phyloP scores from a whole-genome alignment of 64 coral and sea anemone genomes.

The Actinia equina region DNA sequence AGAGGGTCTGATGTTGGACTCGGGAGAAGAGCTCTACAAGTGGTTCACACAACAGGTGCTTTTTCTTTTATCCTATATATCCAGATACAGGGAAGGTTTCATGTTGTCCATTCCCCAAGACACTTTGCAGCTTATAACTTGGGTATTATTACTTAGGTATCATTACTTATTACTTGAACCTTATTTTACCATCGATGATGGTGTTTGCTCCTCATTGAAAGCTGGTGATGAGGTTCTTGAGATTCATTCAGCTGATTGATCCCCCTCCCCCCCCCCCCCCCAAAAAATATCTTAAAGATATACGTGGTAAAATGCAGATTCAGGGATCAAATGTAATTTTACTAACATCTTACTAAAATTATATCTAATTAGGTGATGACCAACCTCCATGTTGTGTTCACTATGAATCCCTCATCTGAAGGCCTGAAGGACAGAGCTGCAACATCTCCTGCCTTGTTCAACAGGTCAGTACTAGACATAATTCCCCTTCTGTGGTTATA shows the following conservation, averaged over 20 bases:
- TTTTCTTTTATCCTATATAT: too few species aligned
- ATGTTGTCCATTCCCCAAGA: too few species aligned
- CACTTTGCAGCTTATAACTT: not conserved
- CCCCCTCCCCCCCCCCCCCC: too few species aligned
- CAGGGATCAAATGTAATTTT: not conserved
- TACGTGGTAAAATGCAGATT: too few species aligned
- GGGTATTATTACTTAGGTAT: not conserved
- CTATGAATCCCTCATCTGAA: slow-evolving; percentile 97
- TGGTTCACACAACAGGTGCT: slow-evolving; percentile 93
- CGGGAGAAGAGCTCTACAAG: slow-evolving; percentile 97
- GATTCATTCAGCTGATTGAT: not conserved
- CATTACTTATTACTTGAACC: too few species aligned
- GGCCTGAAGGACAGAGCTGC: slow-evolving; percentile 96
- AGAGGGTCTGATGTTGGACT: slow-evolving; percentile 95
- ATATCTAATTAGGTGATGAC: slow-evolving; percentile 67
- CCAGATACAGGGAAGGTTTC: too few species aligned
- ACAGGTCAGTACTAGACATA: slow-evolving; percentile 53
- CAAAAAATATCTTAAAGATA: not conserved
- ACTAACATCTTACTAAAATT: not conserved
- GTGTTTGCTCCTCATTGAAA: too few species aligned
- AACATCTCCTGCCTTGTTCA: slow-evolving; percentile 95
- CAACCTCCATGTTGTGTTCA: slow-evolving; percentile 98
- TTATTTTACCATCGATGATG: too few species aligned
- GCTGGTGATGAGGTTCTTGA: too few species aligned
- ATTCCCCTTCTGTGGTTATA: not conserved